A percentile compares a stretch with the other conserved stretches of the same genome.
phyloP scores from a whole-genome alignment of 1,140 invertebrate species.

The Musca vetustissima region DNA sequence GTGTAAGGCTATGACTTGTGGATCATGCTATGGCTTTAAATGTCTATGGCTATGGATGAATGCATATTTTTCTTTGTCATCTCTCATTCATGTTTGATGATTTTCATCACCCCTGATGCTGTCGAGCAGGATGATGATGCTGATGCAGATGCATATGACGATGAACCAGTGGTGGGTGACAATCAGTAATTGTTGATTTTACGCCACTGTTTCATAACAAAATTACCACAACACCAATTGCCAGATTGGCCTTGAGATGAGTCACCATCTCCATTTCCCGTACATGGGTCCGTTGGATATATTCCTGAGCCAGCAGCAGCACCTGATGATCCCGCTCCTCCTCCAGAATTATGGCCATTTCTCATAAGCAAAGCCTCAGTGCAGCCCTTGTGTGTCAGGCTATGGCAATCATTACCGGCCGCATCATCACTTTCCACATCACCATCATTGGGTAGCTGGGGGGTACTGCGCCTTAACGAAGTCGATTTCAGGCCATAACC shows the following conservation, averaged over 20 bases:
- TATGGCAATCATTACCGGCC: not conserved
- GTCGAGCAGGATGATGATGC: too few species aligned
- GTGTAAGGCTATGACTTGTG: too few species aligned
- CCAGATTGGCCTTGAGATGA: constrained; percentile 43
- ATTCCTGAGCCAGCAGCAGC: not conserved
- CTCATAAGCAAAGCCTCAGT: constrained; percentile 13
- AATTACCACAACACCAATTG: constrained; percentile 63
- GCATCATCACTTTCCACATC: constrained; percentile 25
- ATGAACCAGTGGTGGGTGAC: not conserved
- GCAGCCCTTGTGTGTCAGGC: constrained; percentile 10
- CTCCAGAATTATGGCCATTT: not conserved
- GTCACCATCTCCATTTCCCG: constrained; percentile 15
- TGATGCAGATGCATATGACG: too few species aligned
- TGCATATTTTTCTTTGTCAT: not conserved
- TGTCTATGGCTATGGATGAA: not conserved
- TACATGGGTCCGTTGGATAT: not conserved
- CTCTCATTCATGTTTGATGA: constrained; percentile 19
- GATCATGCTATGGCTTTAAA: not conserved
- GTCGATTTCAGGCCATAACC: constrained; percentile 30
- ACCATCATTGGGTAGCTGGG: constrained; percentile 31
- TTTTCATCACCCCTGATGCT: too few species aligned
- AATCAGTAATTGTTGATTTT: constrained; percentile 58
- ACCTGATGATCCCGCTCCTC: not conserved
- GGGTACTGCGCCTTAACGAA: constrained; percentile 33
- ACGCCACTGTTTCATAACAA: constrained; percentile 60